Base-by-base conservation (phyloP, 2,888 invertebrate genomes). In the Brachyopa scutellaris region DNA sequence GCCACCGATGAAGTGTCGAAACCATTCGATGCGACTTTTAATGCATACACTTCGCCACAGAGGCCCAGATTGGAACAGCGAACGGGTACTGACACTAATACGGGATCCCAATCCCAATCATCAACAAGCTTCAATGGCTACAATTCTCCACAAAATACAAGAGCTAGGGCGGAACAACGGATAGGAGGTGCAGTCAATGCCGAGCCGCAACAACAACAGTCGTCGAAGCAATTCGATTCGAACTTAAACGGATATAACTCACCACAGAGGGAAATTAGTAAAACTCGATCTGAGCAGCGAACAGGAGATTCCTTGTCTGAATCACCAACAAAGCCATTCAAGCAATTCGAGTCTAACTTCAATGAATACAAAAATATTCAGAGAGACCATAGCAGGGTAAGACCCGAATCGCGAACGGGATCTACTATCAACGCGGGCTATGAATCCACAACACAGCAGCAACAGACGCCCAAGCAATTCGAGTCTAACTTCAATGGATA, bases 111-210 rank as follows among this genome's bases (percentile, higher is more conserved):
- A 1, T 8, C 61, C 2, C 45, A 47, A 9, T n/a, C n/a, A n/a
- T n/a, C n/a, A n/a, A n/a, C 70, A 0, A 40, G 2, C 2, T 51
- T 21, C 2, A 51, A 59, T 9, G 40, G 26, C n/a, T 62, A 61
- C 40, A 21, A 8, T 15, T 11, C 51, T 21, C 66, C 64, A 0
- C 59, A 72, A 2, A 66, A 26, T n/a, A 36, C 29, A 4, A 40
- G 72, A 51, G 21, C 23, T 1, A 59, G 36, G 7, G 2, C 64
- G 2, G 49, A 78, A 1, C 64, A 57, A 13, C 17, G 42, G 7
- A 7, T 13, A 0, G 53, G 42, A 7, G 42, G 13, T 13, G 17
- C 7, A 1, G 4, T n/a, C n/a, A 36, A 33, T 26, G 29, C 8
- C 36, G 6, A 57, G 4, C 53, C 51, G 15, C 55, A 36, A 19